Evolutionary conservation across 2,113 vertebrate species (phyloP).

Genomic region (Mus musculus): GRCm39 chr13:45481001-45481500

Average conservation of each 20-base stretch:
- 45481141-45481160: neutral
- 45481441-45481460: too few species aligned
- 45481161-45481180: neutral
- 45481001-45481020: neutral
- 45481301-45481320: too few species aligned
- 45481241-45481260: neutral
- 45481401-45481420: too few species aligned
- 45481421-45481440: too few species aligned
- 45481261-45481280: neutral
- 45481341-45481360: neutral
- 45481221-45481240: accelerated
- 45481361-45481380: too few species aligned
- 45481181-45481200: neutral
- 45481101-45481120: neutral
- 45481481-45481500: too few species aligned
- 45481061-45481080: neutral
- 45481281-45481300: too few species aligned
- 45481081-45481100: neutral
- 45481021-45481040: neutral
- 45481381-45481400: too few species aligned
- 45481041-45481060: neutral
- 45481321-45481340: neutral
- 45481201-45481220: neutral
- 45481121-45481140: neutral
- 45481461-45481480: too few species aligned